phyloP scores from a whole-genome alignment of 2,113 vertebrate genomes.

The Bubo bubo region DNA sequence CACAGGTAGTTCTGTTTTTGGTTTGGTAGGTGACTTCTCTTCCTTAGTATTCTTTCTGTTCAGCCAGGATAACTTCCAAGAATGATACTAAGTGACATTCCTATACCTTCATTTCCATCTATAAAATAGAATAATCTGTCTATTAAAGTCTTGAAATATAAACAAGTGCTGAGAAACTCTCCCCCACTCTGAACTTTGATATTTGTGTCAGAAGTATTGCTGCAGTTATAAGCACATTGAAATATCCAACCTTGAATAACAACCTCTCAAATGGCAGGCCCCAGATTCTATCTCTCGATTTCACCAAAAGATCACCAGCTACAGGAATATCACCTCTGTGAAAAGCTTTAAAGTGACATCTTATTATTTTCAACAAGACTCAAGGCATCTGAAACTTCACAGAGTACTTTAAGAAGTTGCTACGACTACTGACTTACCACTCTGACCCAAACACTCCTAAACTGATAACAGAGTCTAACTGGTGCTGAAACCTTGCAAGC shows the following conservation, averaged over 20 bases:
- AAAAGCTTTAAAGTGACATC: neutral
- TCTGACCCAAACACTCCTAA: neutral
- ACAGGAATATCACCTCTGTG: neutral
- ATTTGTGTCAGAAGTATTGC: neutral
- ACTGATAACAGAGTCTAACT: neutral
- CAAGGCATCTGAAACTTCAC: neutral
- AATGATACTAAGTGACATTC: neutral
- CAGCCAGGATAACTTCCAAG: neutral
- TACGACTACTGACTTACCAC: neutral
- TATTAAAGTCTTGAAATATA: neutral
- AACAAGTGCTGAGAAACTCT: neutral
- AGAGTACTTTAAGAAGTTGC: neutral
- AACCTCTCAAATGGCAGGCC: neutral
- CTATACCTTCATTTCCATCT: neutral
- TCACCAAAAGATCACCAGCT: neutral
- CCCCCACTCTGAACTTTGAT: neutral
- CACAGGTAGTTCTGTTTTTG: neutral
- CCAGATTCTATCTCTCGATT: neutral
- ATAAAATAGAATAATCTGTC: neutral
- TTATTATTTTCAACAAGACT: neutral
- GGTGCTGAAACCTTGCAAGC: neutral
- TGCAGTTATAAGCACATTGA: neutral
- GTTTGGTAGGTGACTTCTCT: neutral
- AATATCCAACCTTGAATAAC: neutral
- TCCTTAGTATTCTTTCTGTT: neutral